Evolutionary conservation across 2,888 invertebrate species (phyloP), one percentile per base, ranked within the genome.

Genomic region (Mimas tiliae): DNA sequence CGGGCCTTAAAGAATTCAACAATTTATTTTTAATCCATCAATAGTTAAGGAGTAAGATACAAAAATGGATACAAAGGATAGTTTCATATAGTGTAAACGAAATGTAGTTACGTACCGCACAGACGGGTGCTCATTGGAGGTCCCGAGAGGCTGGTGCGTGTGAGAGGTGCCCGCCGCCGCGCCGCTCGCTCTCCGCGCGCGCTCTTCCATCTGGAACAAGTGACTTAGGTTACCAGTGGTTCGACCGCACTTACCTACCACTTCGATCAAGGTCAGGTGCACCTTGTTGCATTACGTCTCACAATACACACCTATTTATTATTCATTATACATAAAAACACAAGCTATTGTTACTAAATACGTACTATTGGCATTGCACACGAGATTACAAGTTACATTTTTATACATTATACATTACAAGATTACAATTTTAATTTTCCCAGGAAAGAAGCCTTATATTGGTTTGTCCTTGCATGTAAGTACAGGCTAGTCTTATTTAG

Each of bases 131-230:
- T 82, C 77, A 80, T 79, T 76, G 81, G 82, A 78, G 72, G 84
- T 78, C 71, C 79, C 79, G 80, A 82, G 84, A 78, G 84, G 80
- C 84, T 81, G 79, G 84, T 85, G 86, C 84, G 82, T 86, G 88
- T 86, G 88, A 88, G 83, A 83, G 84, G 86, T 89, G 86, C 88
- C 89, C 86, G 82, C 81, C 81, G 84, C 86, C 83, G 79, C 83
- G 87, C 84, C 84, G 88, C 82, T 85, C 82, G 84, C 81, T 84
- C 86, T 85, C 85, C 86, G 85, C 83, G 86, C 86, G 81, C 85
- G 84, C 74, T 84, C 90, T 80, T 85, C 93, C 93, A 93, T 93
- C 93, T 93, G 87, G 75, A 92, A 93, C 87, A 88, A 70, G 70
- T 71, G 74, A 78, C 78, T 88, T 78, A 64, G 65, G 81, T 91